Evolutionary conservation across 1,140 invertebrate genomes (phyloP).

Genomic region (Drosophila rhopaloa): DNA sequence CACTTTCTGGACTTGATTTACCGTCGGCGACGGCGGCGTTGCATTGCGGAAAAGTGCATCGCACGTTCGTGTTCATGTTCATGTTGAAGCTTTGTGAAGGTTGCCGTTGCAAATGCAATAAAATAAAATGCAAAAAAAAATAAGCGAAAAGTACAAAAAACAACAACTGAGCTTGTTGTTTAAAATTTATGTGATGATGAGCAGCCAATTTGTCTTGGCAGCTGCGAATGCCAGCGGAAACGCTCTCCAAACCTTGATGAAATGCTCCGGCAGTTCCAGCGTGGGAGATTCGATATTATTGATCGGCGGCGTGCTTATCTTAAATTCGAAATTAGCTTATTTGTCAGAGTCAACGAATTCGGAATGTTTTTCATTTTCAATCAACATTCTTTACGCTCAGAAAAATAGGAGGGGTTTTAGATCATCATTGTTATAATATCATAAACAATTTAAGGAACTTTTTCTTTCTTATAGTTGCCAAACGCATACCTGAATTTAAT

Average conservation of each 20-base stretch:
- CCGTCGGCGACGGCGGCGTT: slow-evolving; percentile 38
- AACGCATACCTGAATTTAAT: too few species aligned
- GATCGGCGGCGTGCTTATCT: slow-evolving; percentile 41
- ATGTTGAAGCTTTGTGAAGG: slow-evolving; percentile 63
- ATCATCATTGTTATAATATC: too few species aligned
- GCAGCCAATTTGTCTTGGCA: slow-evolving; percentile 70
- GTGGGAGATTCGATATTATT: slow-evolving; percentile 37
- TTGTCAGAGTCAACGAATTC: slow-evolving; percentile 37
- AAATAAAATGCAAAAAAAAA: slow-evolving; percentile 41
- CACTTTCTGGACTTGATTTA: slow-evolving; percentile 35
- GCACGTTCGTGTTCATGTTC: slow-evolving; percentile 69
- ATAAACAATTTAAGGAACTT: too few species aligned
- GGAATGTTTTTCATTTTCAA: slow-evolving; percentile 18
- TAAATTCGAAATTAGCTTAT: slow-evolving; percentile 47
- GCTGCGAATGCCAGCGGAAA: slow-evolving; percentile 59
- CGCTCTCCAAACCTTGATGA: slow-evolving; percentile 56
- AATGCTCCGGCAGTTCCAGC: slow-evolving; percentile 15
- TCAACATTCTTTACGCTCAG: slow-evolving; percentile 3
- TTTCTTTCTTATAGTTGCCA: too few species aligned
- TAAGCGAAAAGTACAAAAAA: slow-evolving; percentile 13
- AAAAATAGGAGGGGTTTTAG: background rate
- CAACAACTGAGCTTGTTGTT: slow-evolving; percentile 45
- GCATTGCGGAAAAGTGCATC: slow-evolving; percentile 77
- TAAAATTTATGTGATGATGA: slow-evolving; percentile 59
- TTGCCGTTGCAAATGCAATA: slow-evolving; percentile 55